Conservation (phyloP, 2,888 invertebrate species). For the Torymus aiolomorphi region DNA sequence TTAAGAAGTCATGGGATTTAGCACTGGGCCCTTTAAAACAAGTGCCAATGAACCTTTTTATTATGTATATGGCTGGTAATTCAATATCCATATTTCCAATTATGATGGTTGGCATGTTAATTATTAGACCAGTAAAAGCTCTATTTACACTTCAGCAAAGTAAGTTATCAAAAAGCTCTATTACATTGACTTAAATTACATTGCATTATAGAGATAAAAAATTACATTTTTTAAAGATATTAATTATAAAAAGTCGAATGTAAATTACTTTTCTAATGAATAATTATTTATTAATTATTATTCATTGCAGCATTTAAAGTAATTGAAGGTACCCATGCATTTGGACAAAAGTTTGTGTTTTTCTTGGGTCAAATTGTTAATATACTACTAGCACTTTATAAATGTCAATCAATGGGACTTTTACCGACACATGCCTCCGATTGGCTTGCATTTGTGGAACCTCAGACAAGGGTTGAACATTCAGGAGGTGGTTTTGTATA, state of each 20-base stretch:
- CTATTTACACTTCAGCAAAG: constrained; percentile 90
- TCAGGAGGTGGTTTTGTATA: constrained; percentile 85
- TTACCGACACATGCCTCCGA: constrained; percentile 98
- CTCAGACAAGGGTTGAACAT: constrained; percentile 89
- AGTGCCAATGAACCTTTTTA: constrained; percentile 99
- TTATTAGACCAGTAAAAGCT: constrained; percentile 96
- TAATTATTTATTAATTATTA: constrained; percentile 2
- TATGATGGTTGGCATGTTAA: constrained; percentile 99
- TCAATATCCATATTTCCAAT: constrained; percentile 99
- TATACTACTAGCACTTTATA: constrained; percentile 93
- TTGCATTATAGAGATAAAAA: too few relatives aligned
- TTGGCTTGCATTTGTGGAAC: constrained; percentile 98
- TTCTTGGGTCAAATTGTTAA: constrained; percentile 95
- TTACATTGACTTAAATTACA: too few relatives aligned
- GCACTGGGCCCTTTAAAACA: constrained; percentile 96
- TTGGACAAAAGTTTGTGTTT: constrained; percentile 94
- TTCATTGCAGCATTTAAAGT: constrained; percentile 86
- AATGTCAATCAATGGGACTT: constrained; percentile 98
- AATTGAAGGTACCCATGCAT: constrained; percentile 93
- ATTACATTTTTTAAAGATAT: too few relatives aligned
- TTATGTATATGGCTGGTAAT: constrained; percentile 99
- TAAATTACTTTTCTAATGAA: not conserved
- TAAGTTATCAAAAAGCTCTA: constrained; percentile 59
- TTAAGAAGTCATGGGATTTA: constrained; percentile 97
- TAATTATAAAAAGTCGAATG: too few relatives aligned